These are phyloP conservation scores for Tetramorium alpestre DNA, from an alignment of 1,140 invertebrate genomes.

Conservation along the genomic window DNA sequence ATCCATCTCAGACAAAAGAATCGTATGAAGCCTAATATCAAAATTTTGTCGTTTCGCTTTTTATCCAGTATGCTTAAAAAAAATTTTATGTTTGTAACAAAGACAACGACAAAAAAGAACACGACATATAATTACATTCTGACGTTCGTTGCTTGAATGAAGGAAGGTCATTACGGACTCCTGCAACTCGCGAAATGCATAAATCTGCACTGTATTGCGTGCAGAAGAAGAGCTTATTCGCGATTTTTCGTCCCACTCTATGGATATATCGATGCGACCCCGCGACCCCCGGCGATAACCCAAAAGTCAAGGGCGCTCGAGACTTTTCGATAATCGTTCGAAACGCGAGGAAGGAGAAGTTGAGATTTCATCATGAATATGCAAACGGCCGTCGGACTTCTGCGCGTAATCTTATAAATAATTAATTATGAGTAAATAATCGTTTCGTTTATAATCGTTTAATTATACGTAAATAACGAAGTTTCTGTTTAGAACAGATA, in stretches of 20 bases:
- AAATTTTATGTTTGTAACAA: not conserved
- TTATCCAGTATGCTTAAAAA: not conserved
- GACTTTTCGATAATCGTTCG: slow-evolving; percentile 64
- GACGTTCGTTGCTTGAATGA: not conserved
- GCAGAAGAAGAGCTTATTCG: slow-evolving; percentile 58
- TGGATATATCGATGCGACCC: slow-evolving; percentile 71
- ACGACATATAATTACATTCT: slow-evolving; percentile 10
- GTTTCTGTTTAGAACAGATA: not conserved
- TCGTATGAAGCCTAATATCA: slow-evolving; percentile 3
- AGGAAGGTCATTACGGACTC: not conserved
- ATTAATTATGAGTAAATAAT: slow-evolving; percentile 13
- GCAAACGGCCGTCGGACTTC: not conserved
- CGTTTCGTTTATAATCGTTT: not conserved
- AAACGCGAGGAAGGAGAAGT: not conserved
- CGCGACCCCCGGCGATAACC: slow-evolving; percentile 81
- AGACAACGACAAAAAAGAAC: not conserved
- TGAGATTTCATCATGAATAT: slow-evolving; percentile 19
- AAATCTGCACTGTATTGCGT: slow-evolving; percentile 33
- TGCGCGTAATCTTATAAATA: not conserved
- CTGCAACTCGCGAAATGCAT: slow-evolving; percentile 9
- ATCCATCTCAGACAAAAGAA: not conserved
- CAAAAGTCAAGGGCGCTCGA: slow-evolving; percentile 82
- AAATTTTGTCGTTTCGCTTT: slow-evolving; percentile 1
- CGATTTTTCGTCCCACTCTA: slow-evolving; percentile 79
- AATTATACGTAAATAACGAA: not conserved